Evolutionary conservation across 2,797 vertebrate species (phyloP).

Genomic region (Megalops cyprinoides): DNA sequence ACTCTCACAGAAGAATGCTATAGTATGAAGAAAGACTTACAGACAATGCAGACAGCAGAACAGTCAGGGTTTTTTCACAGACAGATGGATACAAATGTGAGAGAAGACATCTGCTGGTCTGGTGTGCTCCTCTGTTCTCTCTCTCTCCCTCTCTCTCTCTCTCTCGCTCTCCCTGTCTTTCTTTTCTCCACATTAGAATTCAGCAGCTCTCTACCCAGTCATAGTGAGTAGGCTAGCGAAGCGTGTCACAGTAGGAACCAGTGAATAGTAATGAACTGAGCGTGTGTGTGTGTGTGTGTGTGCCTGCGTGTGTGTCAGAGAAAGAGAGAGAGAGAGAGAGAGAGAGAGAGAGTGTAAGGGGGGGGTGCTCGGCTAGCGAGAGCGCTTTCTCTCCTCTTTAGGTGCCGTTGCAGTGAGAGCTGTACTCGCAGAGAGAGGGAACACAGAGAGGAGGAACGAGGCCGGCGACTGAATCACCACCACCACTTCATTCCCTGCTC

Average conservation of each 20-base stretch:
- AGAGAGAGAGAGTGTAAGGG: conserved; percentile 52
- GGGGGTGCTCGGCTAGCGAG: conserved; percentile 15
- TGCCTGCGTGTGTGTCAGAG: conserved; percentile 42
- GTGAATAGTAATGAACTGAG: conserved; percentile 75
- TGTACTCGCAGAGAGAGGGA: conserved; percentile 26
- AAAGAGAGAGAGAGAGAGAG: conserved; percentile 45
- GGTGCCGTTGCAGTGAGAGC: conserved; percentile 59
- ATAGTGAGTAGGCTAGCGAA: conserved; percentile 72
- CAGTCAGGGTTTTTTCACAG: conserved; percentile 46
- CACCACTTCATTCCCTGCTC: not conserved
- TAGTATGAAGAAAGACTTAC: conserved; percentile 39
- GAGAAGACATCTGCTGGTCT: conserved; percentile 72
- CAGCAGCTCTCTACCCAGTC: conserved; percentile 66
- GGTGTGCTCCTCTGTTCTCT: conserved; percentile 37
- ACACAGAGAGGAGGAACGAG: conserved; percentile 35
- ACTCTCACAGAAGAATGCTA: conserved; percentile 31
- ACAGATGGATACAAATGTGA: conserved; percentile 51
- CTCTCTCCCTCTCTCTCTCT: conserved; percentile 16
- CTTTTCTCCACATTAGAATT: conserved; percentile 67
- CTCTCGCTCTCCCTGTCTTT: conserved; percentile 41
- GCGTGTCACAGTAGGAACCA: conserved; percentile 69
- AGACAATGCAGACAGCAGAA: conserved; percentile 47
- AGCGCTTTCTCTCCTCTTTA: conserved; percentile 31
- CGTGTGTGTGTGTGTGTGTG: conserved; percentile 50
- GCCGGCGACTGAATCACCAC: conserved; percentile 46